These are phyloP conservation scores for Pteria penguin DNA, from an alignment of 2,888 invertebrate species.

Conservation along the genomic window DNA sequence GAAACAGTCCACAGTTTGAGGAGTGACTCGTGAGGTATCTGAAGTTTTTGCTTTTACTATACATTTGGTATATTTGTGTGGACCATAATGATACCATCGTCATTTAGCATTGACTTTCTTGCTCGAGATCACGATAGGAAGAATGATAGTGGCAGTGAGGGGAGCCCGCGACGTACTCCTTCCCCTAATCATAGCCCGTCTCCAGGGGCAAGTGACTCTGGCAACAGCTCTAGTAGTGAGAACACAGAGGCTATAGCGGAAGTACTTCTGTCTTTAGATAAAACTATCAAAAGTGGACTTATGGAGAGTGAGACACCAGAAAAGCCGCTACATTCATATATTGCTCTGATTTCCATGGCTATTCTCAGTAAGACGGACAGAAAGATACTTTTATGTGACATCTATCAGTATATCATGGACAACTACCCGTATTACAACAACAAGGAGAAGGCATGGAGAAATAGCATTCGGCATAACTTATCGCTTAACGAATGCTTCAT, in stretches of 20 bases:
- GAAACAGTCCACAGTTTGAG: no score
- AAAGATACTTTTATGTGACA: constrained; percentile 76
- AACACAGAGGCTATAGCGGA: constrained; percentile 41
- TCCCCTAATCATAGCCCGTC: constrained; percentile 19
- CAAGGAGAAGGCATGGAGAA: constrained; percentile 76
- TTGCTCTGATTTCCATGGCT: constrained; percentile 78
- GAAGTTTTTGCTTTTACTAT: no score
- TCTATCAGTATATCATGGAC: constrained; percentile 77
- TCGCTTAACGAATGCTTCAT: constrained; percentile 78
- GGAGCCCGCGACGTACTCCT: constrained; percentile 8
- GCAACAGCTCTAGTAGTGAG: constrained; percentile 13
- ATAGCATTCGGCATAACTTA: constrained; percentile 77
- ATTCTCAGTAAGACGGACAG: constrained; percentile 73
- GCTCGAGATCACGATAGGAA: constrained; percentile 25
- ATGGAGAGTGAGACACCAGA: constrained; percentile 26
- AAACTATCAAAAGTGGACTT: constrained; percentile 31
- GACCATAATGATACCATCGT: constrained; percentile 28
- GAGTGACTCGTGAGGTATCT: no score
- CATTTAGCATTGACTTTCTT: constrained; percentile 56
- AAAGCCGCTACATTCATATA: constrained; percentile 76
- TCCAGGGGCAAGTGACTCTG: constrained; percentile 20
- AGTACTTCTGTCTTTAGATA: constrained; percentile 48
- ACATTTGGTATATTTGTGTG: neutral
- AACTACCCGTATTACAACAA: constrained; percentile 75
- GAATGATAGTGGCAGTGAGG: neutral